Evolutionary conservation across 53 echinoderm and acorn worm species (phyloP).

Genomic region (Arbacia lixula): DNA sequence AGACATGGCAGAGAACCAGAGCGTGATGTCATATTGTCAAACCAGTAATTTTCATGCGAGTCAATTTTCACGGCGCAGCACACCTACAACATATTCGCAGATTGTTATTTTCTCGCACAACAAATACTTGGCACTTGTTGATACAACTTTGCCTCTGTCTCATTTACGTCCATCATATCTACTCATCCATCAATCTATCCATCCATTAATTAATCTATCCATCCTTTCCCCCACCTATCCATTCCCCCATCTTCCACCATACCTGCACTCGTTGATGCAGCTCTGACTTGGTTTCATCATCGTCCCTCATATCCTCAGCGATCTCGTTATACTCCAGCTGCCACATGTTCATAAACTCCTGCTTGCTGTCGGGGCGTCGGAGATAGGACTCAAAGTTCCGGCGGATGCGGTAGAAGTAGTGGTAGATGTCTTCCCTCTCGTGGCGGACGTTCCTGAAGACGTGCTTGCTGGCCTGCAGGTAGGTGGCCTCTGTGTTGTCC

Average conservation of each 20-base stretch:
- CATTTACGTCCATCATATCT: background rate
- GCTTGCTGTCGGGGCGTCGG: constrained; percentile 87
- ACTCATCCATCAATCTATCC: too few species aligned
- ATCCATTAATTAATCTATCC: too few species aligned
- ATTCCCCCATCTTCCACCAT: too few species aligned
- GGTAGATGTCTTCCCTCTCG: constrained; percentile 95
- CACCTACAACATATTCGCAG: too few species aligned
- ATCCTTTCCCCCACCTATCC: too few species aligned
- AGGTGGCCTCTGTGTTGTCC: constrained; percentile 96
- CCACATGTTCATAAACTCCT: constrained; percentile 88
- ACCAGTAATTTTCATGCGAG: too few species aligned
- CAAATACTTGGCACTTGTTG: background rate
- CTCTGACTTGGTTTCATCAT: constrained; percentile 96
- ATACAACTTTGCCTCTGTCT: background rate
- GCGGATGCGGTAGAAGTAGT: constrained; percentile 93
- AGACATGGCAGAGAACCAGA: too few species aligned
- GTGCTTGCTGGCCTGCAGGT: constrained; percentile 85
- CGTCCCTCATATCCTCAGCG: constrained; percentile 96
- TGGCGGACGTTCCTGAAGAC: constrained; percentile 81
- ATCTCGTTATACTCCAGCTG: constrained; percentile 95
- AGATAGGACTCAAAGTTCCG: constrained; percentile 91
- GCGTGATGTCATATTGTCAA: too few species aligned
- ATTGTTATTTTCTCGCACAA: too few species aligned
- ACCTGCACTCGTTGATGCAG: constrained; percentile 96
- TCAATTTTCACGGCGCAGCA: too few species aligned